Base-by-base conservation (phyloP, 2,797 vertebrate species). In the Notamacropus eugenii region DNA sequence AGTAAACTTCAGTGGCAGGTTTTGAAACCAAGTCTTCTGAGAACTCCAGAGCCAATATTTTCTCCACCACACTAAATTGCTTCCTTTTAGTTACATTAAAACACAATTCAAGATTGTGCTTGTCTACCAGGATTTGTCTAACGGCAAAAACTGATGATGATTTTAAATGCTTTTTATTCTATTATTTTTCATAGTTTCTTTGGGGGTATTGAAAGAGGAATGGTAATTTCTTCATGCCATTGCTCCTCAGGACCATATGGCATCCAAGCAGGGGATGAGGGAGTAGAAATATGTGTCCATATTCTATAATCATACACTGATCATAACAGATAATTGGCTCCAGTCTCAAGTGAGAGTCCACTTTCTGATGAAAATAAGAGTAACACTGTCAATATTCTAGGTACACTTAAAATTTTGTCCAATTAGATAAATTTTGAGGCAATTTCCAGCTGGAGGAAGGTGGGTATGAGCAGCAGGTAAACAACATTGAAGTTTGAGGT, bases 111-210 rank as follows among this genome's bases (percentile, higher is more conserved):
- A 95, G 92, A 50, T 54, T 91, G 16, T n/a, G 22, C 40, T 87
- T 87, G 9, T 87, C 10, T 87, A 57, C 57, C 90, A 94, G 24
- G 14, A 50, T 40, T 90, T 92, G 57, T 46, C 92, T n/a, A 92
- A 97, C 62, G 56, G n/a, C 90, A 40, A 27, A 40, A 87, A 87
- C 40, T 90, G 52, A 93, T 56, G 58, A 56, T 8, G 1, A 19
- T 4, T 95, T 93, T 74, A 56, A 94, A 90, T 92, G 11, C 22
- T 67, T 55, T 74, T 52, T 90, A 56, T 27, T 62, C 34, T 34
- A 55, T 93, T 92, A 87, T 93, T 87, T 27, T 29, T 74, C 52
- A 29, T 29, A 11, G 62, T 96, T 95, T 96, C 90, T 94, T 93
- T 92, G 90, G 82, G 40, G 95, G 56, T 19, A 2, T 40, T 96